Percentiles rank a stretch among this genome's conserved stretches.
Conservation (phyloP, 2,888 invertebrate species). For the Microplitis deprimator region DNA sequence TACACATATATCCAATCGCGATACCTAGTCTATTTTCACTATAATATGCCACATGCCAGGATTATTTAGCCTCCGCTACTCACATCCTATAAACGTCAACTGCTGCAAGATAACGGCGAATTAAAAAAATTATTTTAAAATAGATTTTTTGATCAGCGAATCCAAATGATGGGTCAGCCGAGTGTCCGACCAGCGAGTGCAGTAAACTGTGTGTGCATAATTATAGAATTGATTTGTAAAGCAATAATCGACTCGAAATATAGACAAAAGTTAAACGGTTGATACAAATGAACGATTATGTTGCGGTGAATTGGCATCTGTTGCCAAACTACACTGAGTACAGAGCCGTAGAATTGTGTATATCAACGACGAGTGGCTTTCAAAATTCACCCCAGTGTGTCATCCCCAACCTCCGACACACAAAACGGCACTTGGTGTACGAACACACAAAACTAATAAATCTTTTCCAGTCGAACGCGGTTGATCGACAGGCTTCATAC, state of each 20-base stretch:
- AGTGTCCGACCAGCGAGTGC: no score
- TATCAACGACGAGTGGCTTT: no score
- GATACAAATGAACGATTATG: constrained; percentile 53
- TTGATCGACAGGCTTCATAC: constrained; percentile 28
- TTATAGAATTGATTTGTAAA: constrained; percentile 48
- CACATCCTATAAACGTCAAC: not conserved
- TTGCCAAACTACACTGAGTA: not conserved
- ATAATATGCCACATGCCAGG: constrained; percentile 4
- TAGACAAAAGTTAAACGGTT: constrained; percentile 42
- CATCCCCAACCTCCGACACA: no score
- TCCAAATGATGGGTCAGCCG: no score
- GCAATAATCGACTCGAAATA: constrained; percentile 43
- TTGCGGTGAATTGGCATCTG: constrained; percentile 44
- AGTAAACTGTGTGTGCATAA: constrained; percentile 25
- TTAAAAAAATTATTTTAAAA: not conserved
- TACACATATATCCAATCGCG: not conserved
- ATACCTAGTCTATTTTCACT: not conserved
- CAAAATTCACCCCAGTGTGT: no score
- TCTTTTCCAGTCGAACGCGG: constrained; percentile 10
- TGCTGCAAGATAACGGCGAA: not conserved
- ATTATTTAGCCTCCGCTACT: not conserved
- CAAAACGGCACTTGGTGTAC: not conserved
- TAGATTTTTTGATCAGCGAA: not conserved
- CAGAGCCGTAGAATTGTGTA: no score
- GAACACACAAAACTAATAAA: not conserved